Percentiles rank a stretch among this genome's conserved stretches.
These are phyloP conservation scores for Hassar affinis DNA, from an alignment of 2,113 vertebrate genomes.

Conservation along the genomic window DNA sequence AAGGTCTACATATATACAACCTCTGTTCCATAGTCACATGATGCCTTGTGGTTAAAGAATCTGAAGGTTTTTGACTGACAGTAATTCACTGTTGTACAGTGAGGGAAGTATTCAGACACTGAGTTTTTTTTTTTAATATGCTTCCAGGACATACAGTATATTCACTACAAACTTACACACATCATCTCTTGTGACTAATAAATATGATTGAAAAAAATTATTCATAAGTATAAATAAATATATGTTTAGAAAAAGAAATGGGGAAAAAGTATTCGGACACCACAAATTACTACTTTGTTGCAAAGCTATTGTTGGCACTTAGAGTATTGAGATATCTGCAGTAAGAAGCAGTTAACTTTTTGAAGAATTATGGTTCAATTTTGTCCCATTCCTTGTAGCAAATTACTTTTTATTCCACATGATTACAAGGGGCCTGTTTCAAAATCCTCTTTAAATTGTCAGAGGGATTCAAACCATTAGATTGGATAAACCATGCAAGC, in stretches of 20 bases:
- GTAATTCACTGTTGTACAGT: not conserved
- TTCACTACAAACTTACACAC: no score
- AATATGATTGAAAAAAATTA: not conserved
- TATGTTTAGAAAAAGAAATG: not conserved
- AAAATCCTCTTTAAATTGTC: not conserved
- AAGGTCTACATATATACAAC: constrained; percentile 73
- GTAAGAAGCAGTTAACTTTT: no score
- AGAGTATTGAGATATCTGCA: no score
- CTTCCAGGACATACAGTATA: not conserved
- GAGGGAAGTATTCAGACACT: not conserved
- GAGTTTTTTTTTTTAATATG: not conserved
- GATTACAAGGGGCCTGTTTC: not conserved
- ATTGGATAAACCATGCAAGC: not conserved
- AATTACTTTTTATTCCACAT: not conserved
- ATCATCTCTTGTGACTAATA: no score
- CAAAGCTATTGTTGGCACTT: no score
- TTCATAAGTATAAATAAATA: not conserved
- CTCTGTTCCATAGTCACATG: no score
- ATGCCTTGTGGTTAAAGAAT: not conserved
- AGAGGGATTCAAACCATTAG: not conserved
- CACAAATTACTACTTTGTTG: no score
- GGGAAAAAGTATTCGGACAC: no score
- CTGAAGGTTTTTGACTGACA: not conserved
- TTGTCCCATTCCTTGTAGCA: no score
- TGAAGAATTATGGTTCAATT: no score